These are phyloP conservation scores for Muscina levida DNA, from an alignment of 2,888 invertebrate genomes.

Conservation along the genomic window DNA sequence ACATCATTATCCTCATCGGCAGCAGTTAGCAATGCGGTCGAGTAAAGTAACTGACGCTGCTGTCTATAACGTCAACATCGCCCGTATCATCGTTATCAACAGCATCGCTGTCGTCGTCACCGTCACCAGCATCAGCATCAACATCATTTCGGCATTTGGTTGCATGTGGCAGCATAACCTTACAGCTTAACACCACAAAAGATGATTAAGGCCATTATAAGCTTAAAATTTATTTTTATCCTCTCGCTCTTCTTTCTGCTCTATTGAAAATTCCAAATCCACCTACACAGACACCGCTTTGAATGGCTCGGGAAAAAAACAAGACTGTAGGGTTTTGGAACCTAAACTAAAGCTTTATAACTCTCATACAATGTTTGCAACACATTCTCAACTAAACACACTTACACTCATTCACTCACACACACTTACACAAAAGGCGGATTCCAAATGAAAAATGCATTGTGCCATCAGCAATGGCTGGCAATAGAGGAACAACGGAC, in stretches of 20 bases:
- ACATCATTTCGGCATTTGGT: not conserved
- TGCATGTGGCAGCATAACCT: slow-evolving; percentile 48
- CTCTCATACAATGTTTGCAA: slow-evolving; percentile 28
- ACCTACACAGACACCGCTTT: not conserved
- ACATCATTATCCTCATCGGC: too few relatives aligned
- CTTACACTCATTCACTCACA: not conserved
- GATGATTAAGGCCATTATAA: slow-evolving; percentile 60
- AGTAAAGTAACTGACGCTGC: too few relatives aligned
- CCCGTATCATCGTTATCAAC: not conserved
- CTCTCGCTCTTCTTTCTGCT: slow-evolving; percentile 27
- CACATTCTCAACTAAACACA: not conserved
- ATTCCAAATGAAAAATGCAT: slow-evolving; percentile 10
- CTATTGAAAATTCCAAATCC: not conserved
- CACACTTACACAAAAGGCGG: not conserved
- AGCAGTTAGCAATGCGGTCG: too few relatives aligned
- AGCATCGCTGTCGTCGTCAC: not conserved
- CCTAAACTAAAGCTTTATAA: slow-evolving; percentile 22
- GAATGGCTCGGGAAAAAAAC: not conserved
- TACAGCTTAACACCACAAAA: slow-evolving; percentile 58
- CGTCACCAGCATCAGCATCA: not conserved
- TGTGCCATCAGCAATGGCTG: slow-evolving; percentile 23
- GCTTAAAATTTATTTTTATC: slow-evolving; percentile 60
- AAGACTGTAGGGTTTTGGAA: slow-evolving; percentile 25
- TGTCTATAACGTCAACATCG: too few relatives aligned
- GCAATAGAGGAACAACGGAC: not conserved